Conservation (phyloP, 2,797 vertebrate genomes). For the Hydrophis major region DNA sequence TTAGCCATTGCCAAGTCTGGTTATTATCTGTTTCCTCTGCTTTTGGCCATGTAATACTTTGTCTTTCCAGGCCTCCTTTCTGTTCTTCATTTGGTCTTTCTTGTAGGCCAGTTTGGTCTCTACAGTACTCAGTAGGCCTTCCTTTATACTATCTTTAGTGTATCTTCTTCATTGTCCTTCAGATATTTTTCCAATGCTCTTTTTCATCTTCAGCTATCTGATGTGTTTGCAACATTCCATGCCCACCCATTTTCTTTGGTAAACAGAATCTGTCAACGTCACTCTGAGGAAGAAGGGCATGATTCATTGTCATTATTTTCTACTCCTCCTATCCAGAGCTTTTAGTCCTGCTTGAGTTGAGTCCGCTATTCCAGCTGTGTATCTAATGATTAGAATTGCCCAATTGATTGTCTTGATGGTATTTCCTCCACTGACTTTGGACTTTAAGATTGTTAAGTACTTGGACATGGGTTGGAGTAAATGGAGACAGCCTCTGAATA, state of each 20-base stretch:
- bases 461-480: too few relatives aligned
- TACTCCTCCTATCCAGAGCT: not conserved
- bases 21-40: not conserved
- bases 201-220: not conserved
- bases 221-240: not conserved
- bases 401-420: not conserved
- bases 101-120: not conserved
- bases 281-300: not conserved
- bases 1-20: not conserved
- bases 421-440: not conserved
- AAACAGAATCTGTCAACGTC: not conserved
- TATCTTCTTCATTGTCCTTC: not conserved
- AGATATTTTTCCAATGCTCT: not conserved
- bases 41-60: not conserved
- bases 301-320: not conserved
- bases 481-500: too few relatives aligned
- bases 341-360: not conserved
- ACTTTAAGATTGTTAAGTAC: not conserved
- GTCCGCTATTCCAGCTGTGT: not conserved
- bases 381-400: not conserved
- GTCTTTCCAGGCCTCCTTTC: not conserved
- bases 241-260: not conserved
- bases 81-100: not conserved
- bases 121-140: not conserved
- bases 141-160: not conserved